Evolutionary conservation across 2,888 invertebrate genomes (phyloP).

Genomic region (Latrodectus elegans): DNA sequence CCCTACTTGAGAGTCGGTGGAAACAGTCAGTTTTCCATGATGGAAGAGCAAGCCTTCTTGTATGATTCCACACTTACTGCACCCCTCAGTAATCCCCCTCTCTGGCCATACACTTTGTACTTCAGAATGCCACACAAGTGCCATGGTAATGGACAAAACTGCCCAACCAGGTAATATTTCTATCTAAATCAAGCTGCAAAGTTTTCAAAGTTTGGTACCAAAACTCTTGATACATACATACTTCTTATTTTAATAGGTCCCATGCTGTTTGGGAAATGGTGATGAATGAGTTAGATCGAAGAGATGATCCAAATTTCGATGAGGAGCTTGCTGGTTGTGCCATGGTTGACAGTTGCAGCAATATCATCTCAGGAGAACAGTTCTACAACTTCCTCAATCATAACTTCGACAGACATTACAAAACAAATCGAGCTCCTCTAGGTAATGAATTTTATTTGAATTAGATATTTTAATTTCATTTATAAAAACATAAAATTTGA

Average conservation of each 20-base stretch:
- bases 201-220: not conserved
- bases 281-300: conserved; percentile 93
- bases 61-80: conserved; percentile 97
- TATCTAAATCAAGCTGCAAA: conserved; percentile 69
- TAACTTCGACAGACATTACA: conserved; percentile 94
- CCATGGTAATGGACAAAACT: conserved; percentile 87
- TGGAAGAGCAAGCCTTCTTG: conserved; percentile 94
- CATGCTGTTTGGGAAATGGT: conserved; percentile 98
- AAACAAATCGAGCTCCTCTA: conserved; percentile 92
- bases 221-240: not conserved
- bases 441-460: conserved; percentile 61
- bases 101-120: conserved; percentile 98
- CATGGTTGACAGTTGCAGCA: conserved; percentile 92
- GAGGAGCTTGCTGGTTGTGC: conserved; percentile 93
- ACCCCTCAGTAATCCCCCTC: conserved; percentile 89
- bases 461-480: too few species aligned
- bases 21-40: conserved; percentile 96
- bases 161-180: conserved; percentile 84
- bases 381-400: conserved; percentile 95
- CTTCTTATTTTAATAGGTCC: conserved; percentile 76
- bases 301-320: conserved; percentile 94
- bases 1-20: conserved; percentile 93
- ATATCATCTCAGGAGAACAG: conserved; percentile 92
- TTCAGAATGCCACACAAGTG: conserved; percentile 94
- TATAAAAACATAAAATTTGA: too few species aligned